A percentile compares a stretch with the other conserved stretches of the same genome.
Evolutionary conservation across 2,797 vertebrate species (phyloP).

Genomic region (Corythornis leucogaster): DNA sequence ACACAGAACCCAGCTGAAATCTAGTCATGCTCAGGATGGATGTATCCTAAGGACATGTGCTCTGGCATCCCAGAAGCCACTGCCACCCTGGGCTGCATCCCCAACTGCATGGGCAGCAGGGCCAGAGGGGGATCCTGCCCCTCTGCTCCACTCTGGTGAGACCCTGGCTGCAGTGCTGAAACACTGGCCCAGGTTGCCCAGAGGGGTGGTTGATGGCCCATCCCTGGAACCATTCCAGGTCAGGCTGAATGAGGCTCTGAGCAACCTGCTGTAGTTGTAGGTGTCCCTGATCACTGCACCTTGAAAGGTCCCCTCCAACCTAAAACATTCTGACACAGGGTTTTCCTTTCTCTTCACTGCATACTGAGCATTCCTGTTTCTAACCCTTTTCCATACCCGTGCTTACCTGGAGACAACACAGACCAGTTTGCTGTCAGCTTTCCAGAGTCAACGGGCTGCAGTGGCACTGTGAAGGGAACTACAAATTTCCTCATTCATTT

Average conservation of each 20-base stretch:
- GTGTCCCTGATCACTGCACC: background rate
- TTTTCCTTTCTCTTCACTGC: background rate
- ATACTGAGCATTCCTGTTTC: conserved; percentile 2
- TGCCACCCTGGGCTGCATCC: background rate
- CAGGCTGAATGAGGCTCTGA: background rate
- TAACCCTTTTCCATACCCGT: background rate
- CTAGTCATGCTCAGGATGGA: background rate
- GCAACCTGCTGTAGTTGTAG: background rate
- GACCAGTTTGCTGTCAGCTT: conserved; percentile 36
- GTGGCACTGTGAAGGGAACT: rapidly evolving
- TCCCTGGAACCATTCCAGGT: background rate
- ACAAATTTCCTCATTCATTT: conserved; percentile 38
- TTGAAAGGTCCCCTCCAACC: background rate
- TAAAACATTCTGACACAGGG: background rate
- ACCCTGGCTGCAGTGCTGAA: too few species aligned
- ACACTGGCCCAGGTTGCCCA: background rate
- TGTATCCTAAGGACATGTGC: background rate
- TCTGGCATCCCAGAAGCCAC: background rate
- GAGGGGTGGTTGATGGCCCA: background rate
- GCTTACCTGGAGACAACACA: background rate
- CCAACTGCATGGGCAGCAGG: background rate
- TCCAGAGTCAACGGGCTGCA: background rate
- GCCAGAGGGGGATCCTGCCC: background rate
- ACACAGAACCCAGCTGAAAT: background rate
- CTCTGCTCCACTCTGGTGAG: too few species aligned